phyloP scores from a whole-genome alignment of 1,140 invertebrate genomes.

The Lucilia cuprina region DNA sequence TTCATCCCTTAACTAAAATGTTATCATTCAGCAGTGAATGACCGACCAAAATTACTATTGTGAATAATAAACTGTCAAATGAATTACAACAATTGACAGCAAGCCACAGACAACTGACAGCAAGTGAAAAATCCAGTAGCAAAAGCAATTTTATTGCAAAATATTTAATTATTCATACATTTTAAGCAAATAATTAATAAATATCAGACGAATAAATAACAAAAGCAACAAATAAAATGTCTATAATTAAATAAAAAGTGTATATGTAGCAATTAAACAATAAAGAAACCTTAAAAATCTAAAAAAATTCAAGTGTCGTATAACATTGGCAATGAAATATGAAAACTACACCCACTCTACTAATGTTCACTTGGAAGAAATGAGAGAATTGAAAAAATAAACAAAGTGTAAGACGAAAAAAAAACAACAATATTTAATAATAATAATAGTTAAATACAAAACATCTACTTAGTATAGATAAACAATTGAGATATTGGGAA shows the following conservation, averaged over 20 bases:
- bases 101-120: neutral
- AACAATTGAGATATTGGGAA: neutral
- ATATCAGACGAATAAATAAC: neutral
- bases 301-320: neutral
- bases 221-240: neutral
- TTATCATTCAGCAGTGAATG: neutral
- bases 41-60: neutral
- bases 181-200: neutral
- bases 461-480: neutral
- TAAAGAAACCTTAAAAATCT: neutral
- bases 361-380: neutral
- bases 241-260: neutral
- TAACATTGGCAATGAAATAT: slow-evolving; percentile 17
- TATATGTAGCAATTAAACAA: neutral
- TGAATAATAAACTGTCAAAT: neutral
- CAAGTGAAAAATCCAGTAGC: neutral
- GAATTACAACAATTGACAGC: neutral
- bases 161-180: neutral
- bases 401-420: neutral
- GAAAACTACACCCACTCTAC: slow-evolving; percentile 6
- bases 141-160: neutral
- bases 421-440: neutral
- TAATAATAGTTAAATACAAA: neutral
- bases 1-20: neutral
- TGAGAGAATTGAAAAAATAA: neutral